Base-by-base conservation (phyloP, 2,888 invertebrate genomes). In the Cantharis rustica region DNA sequence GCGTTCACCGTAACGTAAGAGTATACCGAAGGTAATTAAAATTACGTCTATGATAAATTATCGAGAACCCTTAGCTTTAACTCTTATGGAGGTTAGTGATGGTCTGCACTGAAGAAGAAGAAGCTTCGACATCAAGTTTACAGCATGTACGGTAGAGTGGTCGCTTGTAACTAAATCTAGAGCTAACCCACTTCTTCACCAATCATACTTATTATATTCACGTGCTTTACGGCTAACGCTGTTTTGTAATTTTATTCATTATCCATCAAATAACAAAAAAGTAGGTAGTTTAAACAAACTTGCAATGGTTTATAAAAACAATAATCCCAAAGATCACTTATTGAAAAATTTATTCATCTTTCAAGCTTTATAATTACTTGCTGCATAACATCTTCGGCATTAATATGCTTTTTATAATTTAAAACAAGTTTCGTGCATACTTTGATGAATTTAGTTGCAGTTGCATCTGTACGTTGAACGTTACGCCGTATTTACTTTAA, bases 131-230 rank as follows among this genome's bases (percentile, higher is more conserved):
- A 66, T 66, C 23, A 66, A 63, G 64, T 84, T 85, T 85, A 84
- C 85, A 85, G 84, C 86, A 85, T 85, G 86, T 82, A 82, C 76
- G 75, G 74, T 69, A 47, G 74, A 75, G 75, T 79, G 61, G 73
- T 71, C 75, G 73, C 79, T 77, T 80, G 79, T 79, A 77, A 84
- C 84, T 83, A 80, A 84, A 83, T 84, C 85, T 23, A 82, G 82
- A 85, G 83, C 85, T 87, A 88, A 87, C 87, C 88, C 86, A 88
- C 87, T 87, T 88, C 87, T 85, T 86, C 84, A 82, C 86, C 85
- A 86, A 85, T 86, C 84, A 85, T 85, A 85, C 85, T 84, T 47
- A 85, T 86, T 84, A 83, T 85, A 69, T 70, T 73, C 76, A 68
- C 66, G 74, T 61, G 82, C 83, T 83, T 83, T 81, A 73, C 75